Evolutionary conservation across 2,797 vertebrate genomes (phyloP).

Genomic region (Clamator glandarius): DNA sequence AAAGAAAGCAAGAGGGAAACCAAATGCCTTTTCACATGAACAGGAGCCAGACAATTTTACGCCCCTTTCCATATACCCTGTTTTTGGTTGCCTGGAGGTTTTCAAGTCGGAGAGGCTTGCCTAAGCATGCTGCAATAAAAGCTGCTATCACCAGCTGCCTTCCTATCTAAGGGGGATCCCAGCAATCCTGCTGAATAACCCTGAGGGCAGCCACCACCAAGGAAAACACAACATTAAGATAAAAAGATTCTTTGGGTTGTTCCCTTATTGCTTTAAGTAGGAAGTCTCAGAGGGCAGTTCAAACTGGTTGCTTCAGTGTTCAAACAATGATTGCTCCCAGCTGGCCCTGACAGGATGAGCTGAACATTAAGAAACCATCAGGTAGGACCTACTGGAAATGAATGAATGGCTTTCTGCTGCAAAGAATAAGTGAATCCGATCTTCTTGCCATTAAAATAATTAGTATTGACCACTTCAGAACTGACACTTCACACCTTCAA

Average conservation of each 20-base stretch:
- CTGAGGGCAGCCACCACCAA: conserved; percentile 34
- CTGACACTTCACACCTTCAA: background rate
- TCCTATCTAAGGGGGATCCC: background rate
- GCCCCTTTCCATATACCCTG: background rate
- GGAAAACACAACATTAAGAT: conserved; percentile 55
- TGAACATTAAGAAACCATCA: background rate
- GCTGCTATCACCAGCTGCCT: conserved; percentile 20
- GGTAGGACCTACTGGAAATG: background rate
- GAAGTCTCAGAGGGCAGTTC: conserved; percentile 50
- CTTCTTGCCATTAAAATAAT: background rate
- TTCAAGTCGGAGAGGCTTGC: conserved; percentile 21
- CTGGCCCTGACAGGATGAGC: background rate
- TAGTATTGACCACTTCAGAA: background rate
- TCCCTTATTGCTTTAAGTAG: conserved; percentile 55
- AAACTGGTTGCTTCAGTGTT: conserved; percentile 17
- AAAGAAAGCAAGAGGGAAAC: conserved; percentile 25
- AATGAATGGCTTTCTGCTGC: background rate
- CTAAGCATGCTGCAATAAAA: conserved; percentile 54
- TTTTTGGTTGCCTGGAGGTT: conserved; percentile 53
- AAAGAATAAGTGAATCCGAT: background rate
- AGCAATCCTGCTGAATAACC: conserved; percentile 7
- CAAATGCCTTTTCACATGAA: background rate
- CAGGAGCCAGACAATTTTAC: conserved; percentile 29
- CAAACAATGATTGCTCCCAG: background rate
- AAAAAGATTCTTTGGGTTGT: conserved; percentile 47